Conservation (phyloP, 2,888 invertebrate genomes). For the Magallana nippona region DNA sequence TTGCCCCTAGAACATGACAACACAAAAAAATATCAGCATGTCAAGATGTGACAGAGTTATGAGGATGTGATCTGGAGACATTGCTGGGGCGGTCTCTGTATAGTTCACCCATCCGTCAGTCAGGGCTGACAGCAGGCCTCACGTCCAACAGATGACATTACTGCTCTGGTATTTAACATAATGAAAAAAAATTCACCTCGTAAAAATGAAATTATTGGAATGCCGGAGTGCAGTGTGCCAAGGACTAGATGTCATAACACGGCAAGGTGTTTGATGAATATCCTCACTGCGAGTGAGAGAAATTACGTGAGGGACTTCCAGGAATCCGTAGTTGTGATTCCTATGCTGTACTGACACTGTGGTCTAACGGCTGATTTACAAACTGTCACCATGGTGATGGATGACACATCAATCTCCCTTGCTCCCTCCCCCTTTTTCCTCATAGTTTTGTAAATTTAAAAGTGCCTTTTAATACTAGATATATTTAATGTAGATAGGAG, state of each 20-base stretch:
- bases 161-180: constrained; percentile 9
- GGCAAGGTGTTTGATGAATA: constrained; percentile 5
- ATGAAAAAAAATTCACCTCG: constrained; percentile 21
- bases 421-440: constrained; percentile 32
- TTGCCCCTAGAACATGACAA: not conserved
- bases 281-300: not conserved
- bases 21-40: not conserved
- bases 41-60: not conserved
- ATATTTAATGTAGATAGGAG: not conserved
- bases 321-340: not conserved
- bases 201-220: constrained; percentile 19
- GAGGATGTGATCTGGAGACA: not conserved
- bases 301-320: constrained; percentile 4
- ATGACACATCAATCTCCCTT: constrained; percentile 18
- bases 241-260: constrained; percentile 17
- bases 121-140: not conserved
- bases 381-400: constrained; percentile 33
- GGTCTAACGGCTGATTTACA: constrained; percentile 3
- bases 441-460: constrained; percentile 1
- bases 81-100: not conserved
- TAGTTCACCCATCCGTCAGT: constrained; percentile 6
- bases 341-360: not conserved
- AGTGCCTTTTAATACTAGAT: not conserved
- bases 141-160: not conserved
- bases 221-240: constrained; percentile 29